Base-by-base conservation (phyloP, 1,140 invertebrate genomes). In the Drosophila arawakana region DNA sequence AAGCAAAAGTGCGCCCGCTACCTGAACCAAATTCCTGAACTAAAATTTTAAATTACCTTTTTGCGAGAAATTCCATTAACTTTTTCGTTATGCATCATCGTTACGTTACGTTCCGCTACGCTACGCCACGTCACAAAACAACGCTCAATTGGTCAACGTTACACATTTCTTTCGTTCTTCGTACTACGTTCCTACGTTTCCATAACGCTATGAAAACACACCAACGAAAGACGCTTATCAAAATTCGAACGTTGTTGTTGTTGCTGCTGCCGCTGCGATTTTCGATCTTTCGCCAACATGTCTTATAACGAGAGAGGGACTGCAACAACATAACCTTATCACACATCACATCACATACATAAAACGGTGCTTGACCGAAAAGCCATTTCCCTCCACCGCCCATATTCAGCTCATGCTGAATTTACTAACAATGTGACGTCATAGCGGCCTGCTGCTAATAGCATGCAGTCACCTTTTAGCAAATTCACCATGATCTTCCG, bases 181-280 rank as follows among this genome's bases (percentile, higher is more conserved):
- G 73, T 52, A 37, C 46, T 49, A 52, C 70, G 62, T 37, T 34
- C 37, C 46, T 49, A 52, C 70, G 62, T 37, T 34, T 58, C 13
- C 43, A 60, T 39, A 5, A 65, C 68, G 21, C 58, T 34, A 54
- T 44, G 9, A 54, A 13, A 39, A 46, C 41, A 61, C 13, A 39
- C 39, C 35, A 37, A 71, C 37, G 57, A 52, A 57, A 73, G 65
- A 82, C 82, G 83, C 59, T 62, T 74, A 80, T 80, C 77, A 70
- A 86, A 88, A 89, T 88, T 83, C 15, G 43, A 71, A 86, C 84
- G 60, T 59, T 88, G 83, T 74, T 86, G 82, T 65, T 68, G 68
- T 75, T 86, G 83, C 76, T 81, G 76, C 70, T 75, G 65, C 62
- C 73, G 50, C 65, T 59, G 58, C 66, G 52, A 57, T 57, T 52